Base-by-base conservation (phyloP, 2,113 vertebrate genomes). In the Nesogale talazaci region DNA sequence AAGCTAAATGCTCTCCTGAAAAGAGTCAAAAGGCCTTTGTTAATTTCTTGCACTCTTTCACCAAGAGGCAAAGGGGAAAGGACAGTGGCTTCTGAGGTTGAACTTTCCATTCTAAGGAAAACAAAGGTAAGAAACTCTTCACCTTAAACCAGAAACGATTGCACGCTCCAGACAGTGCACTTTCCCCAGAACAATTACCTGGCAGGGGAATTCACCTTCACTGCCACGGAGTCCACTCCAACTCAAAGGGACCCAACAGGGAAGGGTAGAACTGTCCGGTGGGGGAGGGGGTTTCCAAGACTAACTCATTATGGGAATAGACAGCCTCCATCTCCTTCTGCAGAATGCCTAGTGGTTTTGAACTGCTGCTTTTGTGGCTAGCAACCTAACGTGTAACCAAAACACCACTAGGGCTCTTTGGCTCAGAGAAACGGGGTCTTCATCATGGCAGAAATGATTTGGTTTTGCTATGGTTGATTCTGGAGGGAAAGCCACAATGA, bases 11-110 rank as follows among this genome's bases (percentile, higher is more conserved):
- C 76, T 85, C 67, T 81, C 79, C 65, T 42, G 88, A 59, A 83
- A 8, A 77, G 82, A 92, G 76, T 74, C 70, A 88, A 95, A 89
- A 14, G 25, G 82, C 74, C 77, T 96, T 91, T 85, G 78, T 88
- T 91, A 34, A 80, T 88, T 94, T 74, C 40, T 90, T 85, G 40
- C 20, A 31, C 36, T 77, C 22, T 92, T 92, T 95, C 65, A 69
- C 82, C 87, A 87, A 86, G 46, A 38, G 40, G 69, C 40, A 34
- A 27, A 22, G n/a, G 11, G 89, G 15, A 29, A 42, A 19, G 67
- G 36, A 85, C 31, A 38, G 8, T 46, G 76, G 52, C 42, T 94
- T 86, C 86, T 31, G 9, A 36, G 52, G 20, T 67, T 90, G 65
- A 25, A 46, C 15, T 84, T 76, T 34, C 7, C 46, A 52, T 78